phyloP scores from a whole-genome alignment of 2,888 invertebrate species.

The Ornithoptera alexandrae region DNA sequence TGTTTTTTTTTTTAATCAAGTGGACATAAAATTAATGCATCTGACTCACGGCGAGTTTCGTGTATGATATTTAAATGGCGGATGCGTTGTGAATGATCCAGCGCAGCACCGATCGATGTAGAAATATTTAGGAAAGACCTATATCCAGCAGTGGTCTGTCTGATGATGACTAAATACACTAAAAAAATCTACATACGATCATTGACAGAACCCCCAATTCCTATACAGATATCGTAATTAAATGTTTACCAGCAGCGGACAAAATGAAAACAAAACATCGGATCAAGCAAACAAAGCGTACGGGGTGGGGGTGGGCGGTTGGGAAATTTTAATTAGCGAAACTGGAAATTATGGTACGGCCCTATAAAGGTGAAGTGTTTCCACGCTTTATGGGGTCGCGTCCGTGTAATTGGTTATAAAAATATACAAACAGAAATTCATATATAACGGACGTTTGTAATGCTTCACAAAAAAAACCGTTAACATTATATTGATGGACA shows the following conservation, averaged over 20 bases:
- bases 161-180: background rate
- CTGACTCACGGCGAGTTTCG: slow-evolving; percentile 11
- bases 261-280: slow-evolving; percentile 16
- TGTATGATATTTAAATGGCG: slow-evolving; percentile 11
- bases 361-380: slow-evolving; percentile 10
- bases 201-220: background rate
- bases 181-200: background rate
- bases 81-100: background rate
- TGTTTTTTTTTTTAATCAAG: slow-evolving; percentile 11
- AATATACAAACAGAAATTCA: slow-evolving; percentile 7
- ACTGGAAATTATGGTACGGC: slow-evolving; percentile 19
- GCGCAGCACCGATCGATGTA: too few relatives aligned
- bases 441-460: slow-evolving; percentile 4
- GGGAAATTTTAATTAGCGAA: slow-evolving; percentile 19
- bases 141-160: background rate
- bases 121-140: too few relatives aligned
- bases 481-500: too few relatives aligned
- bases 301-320: background rate
- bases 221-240: slow-evolving; percentile 14
- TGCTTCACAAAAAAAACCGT: background rate
- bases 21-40: slow-evolving; percentile 9
- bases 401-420: slow-evolving; percentile 9
- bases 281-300: slow-evolving; percentile 18
- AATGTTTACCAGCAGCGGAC: slow-evolving; percentile 7
- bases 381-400: slow-evolving; percentile 9